These are phyloP conservation scores for Anas platyrhynchos DNA, from an alignment of 2,113 vertebrate species.

Conservation along the genomic window DNA sequence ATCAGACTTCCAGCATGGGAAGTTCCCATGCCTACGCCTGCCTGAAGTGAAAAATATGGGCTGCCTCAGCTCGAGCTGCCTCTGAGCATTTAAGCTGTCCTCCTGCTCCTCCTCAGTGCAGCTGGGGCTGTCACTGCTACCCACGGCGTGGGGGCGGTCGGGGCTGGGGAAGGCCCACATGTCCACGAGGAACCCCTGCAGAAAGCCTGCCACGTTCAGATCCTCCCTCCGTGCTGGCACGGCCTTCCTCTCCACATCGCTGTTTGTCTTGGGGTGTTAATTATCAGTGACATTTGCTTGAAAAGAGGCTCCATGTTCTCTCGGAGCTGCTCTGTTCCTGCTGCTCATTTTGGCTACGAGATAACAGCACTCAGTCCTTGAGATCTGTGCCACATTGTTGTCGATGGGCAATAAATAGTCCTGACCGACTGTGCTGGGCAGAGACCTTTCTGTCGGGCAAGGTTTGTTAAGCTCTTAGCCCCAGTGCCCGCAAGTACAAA, in stretches of 20 bases:
- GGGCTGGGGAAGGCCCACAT: background rate
- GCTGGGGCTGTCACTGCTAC: background rate
- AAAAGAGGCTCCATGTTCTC: background rate
- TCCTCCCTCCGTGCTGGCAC: background rate
- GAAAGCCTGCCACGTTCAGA: background rate
- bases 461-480: background rate
- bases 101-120: background rate
- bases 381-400: background rate
- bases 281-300: background rate
- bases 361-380: background rate
- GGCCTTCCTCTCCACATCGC: rapidly evolving
- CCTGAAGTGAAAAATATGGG: background rate
- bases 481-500: background rate
- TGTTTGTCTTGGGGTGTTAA: background rate
- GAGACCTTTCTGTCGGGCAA: background rate
- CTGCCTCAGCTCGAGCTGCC: background rate
- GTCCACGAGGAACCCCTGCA: background rate
- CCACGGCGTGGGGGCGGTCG: rapidly evolving
- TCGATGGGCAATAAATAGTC: background rate
- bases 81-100: background rate
- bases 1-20: background rate
- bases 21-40: background rate
- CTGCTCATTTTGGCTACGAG: background rate
- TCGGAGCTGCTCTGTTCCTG: background rate
- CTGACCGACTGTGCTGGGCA: background rate